Conservation (phyloP, 2,797 vertebrate species). For the Triplophysa bombifrons region DNA sequence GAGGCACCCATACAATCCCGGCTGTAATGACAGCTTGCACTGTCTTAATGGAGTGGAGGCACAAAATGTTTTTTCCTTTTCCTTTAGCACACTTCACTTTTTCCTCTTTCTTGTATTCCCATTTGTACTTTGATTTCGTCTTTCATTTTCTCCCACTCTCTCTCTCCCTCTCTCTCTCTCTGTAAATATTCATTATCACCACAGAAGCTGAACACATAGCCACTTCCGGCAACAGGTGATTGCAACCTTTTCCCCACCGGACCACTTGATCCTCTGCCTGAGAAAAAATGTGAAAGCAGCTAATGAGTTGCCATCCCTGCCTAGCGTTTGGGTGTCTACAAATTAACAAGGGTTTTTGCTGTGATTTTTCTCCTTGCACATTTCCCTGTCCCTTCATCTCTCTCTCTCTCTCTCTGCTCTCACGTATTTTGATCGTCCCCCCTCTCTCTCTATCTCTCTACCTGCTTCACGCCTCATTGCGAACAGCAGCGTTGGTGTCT, state of each 20-base stretch:
- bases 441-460: constrained; percentile 34
- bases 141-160: constrained; percentile 38
- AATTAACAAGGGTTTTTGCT: constrained; percentile 75
- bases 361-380: constrained; percentile 11
- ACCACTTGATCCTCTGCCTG: constrained; percentile 63
- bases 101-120: constrained; percentile 53
- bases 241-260: constrained; percentile 69
- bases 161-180: constrained; percentile 51
- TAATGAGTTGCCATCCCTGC: constrained; percentile 68
- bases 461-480: constrained; percentile 74
- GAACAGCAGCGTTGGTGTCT: constrained; percentile 63
- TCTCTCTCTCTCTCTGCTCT: constrained; percentile 4
- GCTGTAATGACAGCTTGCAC: constrained; percentile 77
- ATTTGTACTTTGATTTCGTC: constrained; percentile 72
- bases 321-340: constrained; percentile 68
- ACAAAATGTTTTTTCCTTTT: constrained; percentile 70
- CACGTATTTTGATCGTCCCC: constrained; percentile 43
- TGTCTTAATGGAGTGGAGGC: constrained; percentile 73
- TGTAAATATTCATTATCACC: constrained; percentile 63
- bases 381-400: background rate
- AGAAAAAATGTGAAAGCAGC: constrained; percentile 64
- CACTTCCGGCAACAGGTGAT: constrained; percentile 67
- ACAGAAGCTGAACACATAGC: constrained; percentile 53
- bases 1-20: constrained; percentile 74
- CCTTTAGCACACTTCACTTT: constrained; percentile 66